These are phyloP conservation scores for Discoglossus pictus DNA, from an alignment of 2,797 vertebrate genomes.

Conservation along the genomic window DNA sequence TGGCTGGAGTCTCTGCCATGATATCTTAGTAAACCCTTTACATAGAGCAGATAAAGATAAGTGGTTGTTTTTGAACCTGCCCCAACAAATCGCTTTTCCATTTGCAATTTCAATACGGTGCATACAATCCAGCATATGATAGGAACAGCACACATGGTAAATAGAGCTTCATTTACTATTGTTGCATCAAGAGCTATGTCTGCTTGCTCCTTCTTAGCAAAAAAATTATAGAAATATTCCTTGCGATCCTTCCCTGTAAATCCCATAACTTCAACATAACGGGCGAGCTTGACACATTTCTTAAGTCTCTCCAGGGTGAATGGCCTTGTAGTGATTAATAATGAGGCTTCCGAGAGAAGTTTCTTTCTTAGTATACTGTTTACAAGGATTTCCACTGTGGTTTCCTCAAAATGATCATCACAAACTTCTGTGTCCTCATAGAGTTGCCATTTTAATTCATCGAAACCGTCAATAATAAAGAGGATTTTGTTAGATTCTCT, in stretches of 20 bases:
- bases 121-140: slow-evolving; percentile 54
- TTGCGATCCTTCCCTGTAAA: slow-evolving; percentile 23
- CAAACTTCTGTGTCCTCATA: rapidly evolving
- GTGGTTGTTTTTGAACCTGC: too few species aligned
- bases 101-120: slow-evolving; percentile 51
- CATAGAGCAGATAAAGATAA: too few species aligned
- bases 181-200: background rate
- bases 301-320: slow-evolving; percentile 44
- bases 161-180: slow-evolving; percentile 28
- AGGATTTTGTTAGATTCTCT: slow-evolving; percentile 51
- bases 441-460: slow-evolving; percentile 30
- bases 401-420: too few species aligned
- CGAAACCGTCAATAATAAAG: slow-evolving; percentile 59
- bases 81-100: too few species aligned
- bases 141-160: slow-evolving; percentile 36
- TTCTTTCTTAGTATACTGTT: slow-evolving; percentile 39
- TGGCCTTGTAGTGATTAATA: slow-evolving; percentile 56
- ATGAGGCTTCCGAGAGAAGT: background rate
- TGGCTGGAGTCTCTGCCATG: too few species aligned
- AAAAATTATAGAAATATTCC: slow-evolving; percentile 55
- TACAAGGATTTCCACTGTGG: too few species aligned
- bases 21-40: too few species aligned
- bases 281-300: background rate
- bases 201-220: background rate
- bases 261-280: slow-evolving; percentile 28